A percentile compares a stretch with the other conserved stretches of the same genome.
Conservation (phyloP, 2,888 invertebrate genomes). For the Neoscelio sp. region DNA sequence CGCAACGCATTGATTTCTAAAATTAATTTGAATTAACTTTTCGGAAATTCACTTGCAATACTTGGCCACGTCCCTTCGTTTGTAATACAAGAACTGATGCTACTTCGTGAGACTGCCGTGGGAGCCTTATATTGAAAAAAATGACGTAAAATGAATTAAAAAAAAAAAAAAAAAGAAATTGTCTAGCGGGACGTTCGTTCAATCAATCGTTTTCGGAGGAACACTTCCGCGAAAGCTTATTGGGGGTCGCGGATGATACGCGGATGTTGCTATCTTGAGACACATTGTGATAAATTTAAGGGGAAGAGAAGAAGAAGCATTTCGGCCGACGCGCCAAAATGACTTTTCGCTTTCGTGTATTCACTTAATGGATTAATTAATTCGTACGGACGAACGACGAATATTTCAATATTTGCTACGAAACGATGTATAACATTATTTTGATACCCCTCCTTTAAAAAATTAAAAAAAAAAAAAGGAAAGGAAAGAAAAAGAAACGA, state of each 20-base stretch:
- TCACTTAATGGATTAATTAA: constrained; percentile 51
- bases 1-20: too few species aligned
- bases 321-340: constrained; percentile 9
- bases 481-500: background rate
- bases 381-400: constrained; percentile 29
- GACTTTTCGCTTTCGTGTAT: constrained; percentile 4
- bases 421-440: constrained; percentile 30
- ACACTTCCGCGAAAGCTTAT: constrained; percentile 59
- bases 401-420: constrained; percentile 28
- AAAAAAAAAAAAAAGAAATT: constrained; percentile 24
- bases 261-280: constrained; percentile 67
- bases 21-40: too few species aligned
- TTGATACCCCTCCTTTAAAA: constrained; percentile 14
- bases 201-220: constrained; percentile 49
- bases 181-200: constrained; percentile 57
- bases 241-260: too few species aligned
- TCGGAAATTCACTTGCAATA: constrained; percentile 11
- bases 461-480: too few species aligned
- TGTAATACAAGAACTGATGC: constrained; percentile 76
- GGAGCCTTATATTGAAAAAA: constrained; percentile 75
- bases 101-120: constrained; percentile 78
- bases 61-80: constrained; percentile 64
- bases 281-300: constrained; percentile 72
- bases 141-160: constrained; percentile 56
- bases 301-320: constrained; percentile 53